These are phyloP conservation scores for Drosophila picticornis DNA, from an alignment of 2,888 invertebrate species.

Conservation along the genomic window DNA sequence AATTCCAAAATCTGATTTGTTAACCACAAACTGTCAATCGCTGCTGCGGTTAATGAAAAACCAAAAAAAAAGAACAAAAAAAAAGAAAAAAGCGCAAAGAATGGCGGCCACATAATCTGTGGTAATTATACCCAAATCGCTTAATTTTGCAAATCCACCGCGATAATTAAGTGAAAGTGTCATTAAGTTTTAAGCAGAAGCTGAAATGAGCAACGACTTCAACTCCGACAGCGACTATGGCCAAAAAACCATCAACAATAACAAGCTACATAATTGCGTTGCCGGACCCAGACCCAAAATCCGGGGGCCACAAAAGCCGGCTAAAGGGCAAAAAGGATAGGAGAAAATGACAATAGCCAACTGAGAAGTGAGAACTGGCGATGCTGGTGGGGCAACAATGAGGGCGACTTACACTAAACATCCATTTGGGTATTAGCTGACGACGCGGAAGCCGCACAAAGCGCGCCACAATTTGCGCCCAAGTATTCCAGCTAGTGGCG, in stretches of 20 bases:
- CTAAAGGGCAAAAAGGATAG: slow-evolving; percentile 56
- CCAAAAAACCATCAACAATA: slow-evolving; percentile 70
- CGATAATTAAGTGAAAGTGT: slow-evolving; percentile 80
- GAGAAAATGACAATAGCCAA: slow-evolving; percentile 45
- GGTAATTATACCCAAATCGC: slow-evolving; percentile 78
- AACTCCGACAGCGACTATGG: slow-evolving; percentile 30
- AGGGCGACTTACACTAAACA: slow-evolving; percentile 77
- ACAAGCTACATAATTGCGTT: slow-evolving; percentile 74
- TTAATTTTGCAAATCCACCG: slow-evolving; percentile 80
- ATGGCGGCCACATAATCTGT: slow-evolving; percentile 62
- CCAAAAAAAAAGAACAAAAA: neutral
- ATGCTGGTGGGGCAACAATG: slow-evolving; percentile 26
- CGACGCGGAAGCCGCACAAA: slow-evolving; percentile 75
- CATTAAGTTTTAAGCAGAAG: slow-evolving; percentile 78
- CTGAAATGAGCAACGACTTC: slow-evolving; percentile 62
- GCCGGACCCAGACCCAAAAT: slow-evolving; percentile 38
- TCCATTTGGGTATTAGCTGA: slow-evolving; percentile 79
- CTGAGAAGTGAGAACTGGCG: neutral
- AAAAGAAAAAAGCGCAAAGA: neutral
- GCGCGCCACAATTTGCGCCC: slow-evolving; percentile 77
- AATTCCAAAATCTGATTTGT: slow-evolving; percentile 52
- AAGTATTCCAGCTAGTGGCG: slow-evolving; percentile 53
- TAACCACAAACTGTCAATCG: slow-evolving; percentile 50
- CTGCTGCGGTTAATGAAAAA: slow-evolving; percentile 22
- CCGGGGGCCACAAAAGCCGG: slow-evolving; percentile 51